Evolutionary conservation across 2,888 invertebrate genomes (phyloP), one percentile per base, ranked within the genome.

Genomic region (Branchellion lobata): DNA sequence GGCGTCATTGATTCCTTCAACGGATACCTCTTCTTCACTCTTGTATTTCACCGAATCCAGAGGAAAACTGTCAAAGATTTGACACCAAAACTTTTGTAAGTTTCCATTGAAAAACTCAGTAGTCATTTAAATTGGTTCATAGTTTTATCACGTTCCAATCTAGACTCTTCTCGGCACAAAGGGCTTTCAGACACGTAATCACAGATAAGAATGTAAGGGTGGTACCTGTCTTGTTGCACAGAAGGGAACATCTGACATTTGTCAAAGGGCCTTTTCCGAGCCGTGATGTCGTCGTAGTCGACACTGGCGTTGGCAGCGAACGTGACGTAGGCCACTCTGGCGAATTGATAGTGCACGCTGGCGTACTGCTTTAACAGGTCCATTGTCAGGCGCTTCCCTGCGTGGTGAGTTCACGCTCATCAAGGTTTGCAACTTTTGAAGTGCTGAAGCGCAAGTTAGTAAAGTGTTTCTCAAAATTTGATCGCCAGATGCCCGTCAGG

Each of bases 281-380:
- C 61, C 2, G 81, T 77, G 29, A 83, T 82, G 47, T 69, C 65
- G 40, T 83, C 82, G 31, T 81, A 79, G 31, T 69, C 81, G 14
- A 82, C 57, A 27, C 77, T 74, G 51, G 68, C 36, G 51, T 82
- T 65, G 47, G 33, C 61, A n/a, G 80, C 76, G 72, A 81, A 83
- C 11, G 81, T 81, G 47, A 83, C 80, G 74, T 78, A 77, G 18
- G 82, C 81, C 27, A 80, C n/a, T 5, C 83, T 79, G 33, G 80
- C 79, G 65, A 79, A 82, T 68, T 79, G 78, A 0, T 80, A 74
- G 40, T 83, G 82, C 5, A 83, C 51, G n/a, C 80, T 81, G 34
- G 80, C 82, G 76, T 82, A 82, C 40, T 80, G 80, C 61, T 68
- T 71, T n/a, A 82, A 36, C 11, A 82, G 21, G 5, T 71, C 69